Percentiles rank a stretch among this genome's conserved stretches.
These are phyloP conservation scores for Hypolimnas misippus DNA, from an alignment of 2,888 invertebrate genomes.

Conservation along the genomic window DNA sequence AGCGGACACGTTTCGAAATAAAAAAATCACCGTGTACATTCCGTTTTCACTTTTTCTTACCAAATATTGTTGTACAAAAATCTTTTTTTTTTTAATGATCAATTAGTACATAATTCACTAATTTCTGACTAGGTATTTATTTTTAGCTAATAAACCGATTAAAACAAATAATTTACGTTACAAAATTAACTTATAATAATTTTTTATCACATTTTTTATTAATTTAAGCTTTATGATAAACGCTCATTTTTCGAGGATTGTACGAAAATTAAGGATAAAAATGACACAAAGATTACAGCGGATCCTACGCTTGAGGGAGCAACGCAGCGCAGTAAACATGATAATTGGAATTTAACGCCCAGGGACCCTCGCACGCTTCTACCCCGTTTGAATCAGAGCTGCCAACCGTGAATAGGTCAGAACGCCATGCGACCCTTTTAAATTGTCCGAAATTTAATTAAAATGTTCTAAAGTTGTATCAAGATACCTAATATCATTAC, in stretches of 20 bases:
- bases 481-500: conserved; percentile 48
- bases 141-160: no score
- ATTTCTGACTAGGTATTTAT: no score
- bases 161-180: no score
- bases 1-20: conserved; percentile 13
- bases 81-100: no score
- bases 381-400: conserved; percentile 45
- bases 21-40: conserved; percentile 22
- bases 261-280: conserved; percentile 10
- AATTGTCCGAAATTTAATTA: conserved; percentile 72
- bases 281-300: conserved; percentile 47
- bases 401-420: conserved; percentile 66
- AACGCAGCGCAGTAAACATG: conserved; percentile 57
- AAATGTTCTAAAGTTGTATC: conserved; percentile 63
- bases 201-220: no score
- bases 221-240: background rate
- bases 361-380: conserved; percentile 33
- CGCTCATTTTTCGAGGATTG: background rate
- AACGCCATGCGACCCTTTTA: conserved; percentile 67
- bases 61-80: no score
- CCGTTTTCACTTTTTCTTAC: background rate
- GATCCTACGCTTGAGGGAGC: conserved; percentile 52
- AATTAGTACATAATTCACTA: no score
- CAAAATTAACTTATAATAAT: no score
- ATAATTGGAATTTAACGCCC: conserved; percentile 72